Conservation (phyloP, 2,888 invertebrate genomes). For the Agrotis segetum region DNA sequence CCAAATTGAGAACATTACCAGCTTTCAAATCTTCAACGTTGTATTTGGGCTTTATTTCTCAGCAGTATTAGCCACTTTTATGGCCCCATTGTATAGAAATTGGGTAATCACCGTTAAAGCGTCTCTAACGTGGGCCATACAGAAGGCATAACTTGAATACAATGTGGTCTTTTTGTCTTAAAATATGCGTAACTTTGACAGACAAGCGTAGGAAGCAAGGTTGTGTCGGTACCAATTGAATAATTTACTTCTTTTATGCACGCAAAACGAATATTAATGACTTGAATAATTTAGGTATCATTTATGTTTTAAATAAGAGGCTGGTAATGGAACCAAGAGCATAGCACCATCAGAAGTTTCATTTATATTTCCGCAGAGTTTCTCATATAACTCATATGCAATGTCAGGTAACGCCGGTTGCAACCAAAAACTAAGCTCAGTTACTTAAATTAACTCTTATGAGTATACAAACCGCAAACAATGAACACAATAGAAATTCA, state of each 20-base stretch:
- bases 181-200: slow-evolving; percentile 47
- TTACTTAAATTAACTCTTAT: no score
- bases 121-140: slow-evolving; percentile 29
- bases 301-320: slow-evolving; percentile 14
- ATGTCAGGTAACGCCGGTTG: neutral
- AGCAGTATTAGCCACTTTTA: slow-evolving; percentile 12
- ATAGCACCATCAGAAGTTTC: slow-evolving; percentile 3
- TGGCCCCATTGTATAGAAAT: slow-evolving; percentile 21
- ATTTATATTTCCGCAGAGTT: neutral
- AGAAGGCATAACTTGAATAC: slow-evolving; percentile 32
- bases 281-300: slow-evolving; percentile 32
- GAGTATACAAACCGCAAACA: no score
- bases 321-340: neutral
- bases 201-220: slow-evolving; percentile 62
- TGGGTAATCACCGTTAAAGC: slow-evolving; percentile 32
- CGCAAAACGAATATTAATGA: slow-evolving; percentile 52
- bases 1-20: neutral
- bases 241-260: slow-evolving; percentile 49
- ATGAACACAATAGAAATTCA: no score
- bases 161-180: slow-evolving; percentile 39
- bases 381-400: neutral
- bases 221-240: slow-evolving; percentile 42
- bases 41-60: slow-evolving; percentile 2
- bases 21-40: slow-evolving; percentile 3
- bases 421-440: neutral